Conservation (phyloP, 2,888 invertebrate genomes). For the Heterodera filipjevi region DNA sequence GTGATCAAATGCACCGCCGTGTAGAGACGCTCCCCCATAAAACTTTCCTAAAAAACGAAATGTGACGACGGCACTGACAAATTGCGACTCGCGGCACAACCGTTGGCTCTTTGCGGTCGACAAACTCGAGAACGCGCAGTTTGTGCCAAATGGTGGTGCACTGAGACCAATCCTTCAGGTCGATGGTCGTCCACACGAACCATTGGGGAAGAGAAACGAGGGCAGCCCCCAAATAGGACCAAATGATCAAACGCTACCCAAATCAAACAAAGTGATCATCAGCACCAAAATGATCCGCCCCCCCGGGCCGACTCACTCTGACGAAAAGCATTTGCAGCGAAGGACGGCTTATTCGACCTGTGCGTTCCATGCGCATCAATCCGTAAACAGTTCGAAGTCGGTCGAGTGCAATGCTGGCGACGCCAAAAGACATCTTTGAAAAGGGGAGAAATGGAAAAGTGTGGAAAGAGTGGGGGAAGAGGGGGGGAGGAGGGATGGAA, state of each 20-base stretch:
- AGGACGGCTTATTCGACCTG: constrained; percentile 32
- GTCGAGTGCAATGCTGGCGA: constrained; percentile 45
- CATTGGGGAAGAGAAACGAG: constrained; percentile 48
- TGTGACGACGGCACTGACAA: neutral
- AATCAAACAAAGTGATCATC: neutral
- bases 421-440: constrained; percentile 45
- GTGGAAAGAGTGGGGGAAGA: neutral
- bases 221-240: constrained; percentile 44
- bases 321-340: constrained; percentile 43
- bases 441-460: neutral
- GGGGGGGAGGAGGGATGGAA: neutral
- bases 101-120: constrained; percentile 31
- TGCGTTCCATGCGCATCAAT: constrained; percentile 47
- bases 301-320: constrained; percentile 27
- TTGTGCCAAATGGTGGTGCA: constrained; percentile 48
- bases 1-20: constrained; percentile 43
- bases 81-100: neutral
- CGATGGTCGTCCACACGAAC: constrained; percentile 49
- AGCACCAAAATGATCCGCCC: too few relatives aligned
- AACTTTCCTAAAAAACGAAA: constrained; percentile 42
- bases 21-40: constrained; percentile 43
- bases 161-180: constrained; percentile 40
- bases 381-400: constrained; percentile 48
- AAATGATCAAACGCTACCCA: constrained; percentile 38
- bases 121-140: constrained; percentile 38